A percentile compares a stretch with the other conserved stretches of the same genome.
Evolutionary conservation across 2,888 invertebrate species (phyloP).

Genomic region (Uloborus plumipes): DNA sequence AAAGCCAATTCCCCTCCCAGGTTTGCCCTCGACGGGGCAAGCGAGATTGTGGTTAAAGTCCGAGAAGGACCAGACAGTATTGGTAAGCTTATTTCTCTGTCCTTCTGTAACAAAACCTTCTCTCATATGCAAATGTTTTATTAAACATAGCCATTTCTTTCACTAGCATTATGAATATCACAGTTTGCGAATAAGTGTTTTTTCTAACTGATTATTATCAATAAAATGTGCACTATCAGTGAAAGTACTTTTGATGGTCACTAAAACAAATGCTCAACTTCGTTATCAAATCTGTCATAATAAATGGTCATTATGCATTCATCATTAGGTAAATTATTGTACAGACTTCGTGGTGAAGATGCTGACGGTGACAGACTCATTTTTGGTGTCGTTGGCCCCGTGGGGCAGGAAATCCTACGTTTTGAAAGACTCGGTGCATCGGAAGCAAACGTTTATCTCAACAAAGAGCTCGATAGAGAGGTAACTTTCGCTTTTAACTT

Average conservation of each 20-base stretch:
- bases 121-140: neutral
- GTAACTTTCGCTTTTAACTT: constrained; percentile 73
- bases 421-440: constrained; percentile 84
- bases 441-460: constrained; percentile 89
- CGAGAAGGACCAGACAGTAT: constrained; percentile 83
- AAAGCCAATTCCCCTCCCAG: constrained; percentile 62
- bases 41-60: constrained; percentile 87
- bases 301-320: neutral
- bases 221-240: no score
- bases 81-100: constrained; percentile 37
- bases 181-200: no score
- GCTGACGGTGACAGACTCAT: constrained; percentile 86
- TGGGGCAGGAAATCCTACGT: constrained; percentile 83
- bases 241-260: no score
- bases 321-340: constrained; percentile 73
- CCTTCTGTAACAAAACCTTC: neutral
- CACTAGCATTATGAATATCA: no score
- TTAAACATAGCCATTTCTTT: no score
- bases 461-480: constrained; percentile 91
- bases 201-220: no score
- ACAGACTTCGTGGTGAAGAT: constrained; percentile 85
- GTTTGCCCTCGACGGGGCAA: constrained; percentile 62
- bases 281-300: no score
- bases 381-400: constrained; percentile 85
- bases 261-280: no score